A percentile compares a stretch with the other conserved stretches of the same genome.
phyloP scores from a whole-genome alignment of 2,113 vertebrate genomes.

The Mustelus asterias region DNA sequence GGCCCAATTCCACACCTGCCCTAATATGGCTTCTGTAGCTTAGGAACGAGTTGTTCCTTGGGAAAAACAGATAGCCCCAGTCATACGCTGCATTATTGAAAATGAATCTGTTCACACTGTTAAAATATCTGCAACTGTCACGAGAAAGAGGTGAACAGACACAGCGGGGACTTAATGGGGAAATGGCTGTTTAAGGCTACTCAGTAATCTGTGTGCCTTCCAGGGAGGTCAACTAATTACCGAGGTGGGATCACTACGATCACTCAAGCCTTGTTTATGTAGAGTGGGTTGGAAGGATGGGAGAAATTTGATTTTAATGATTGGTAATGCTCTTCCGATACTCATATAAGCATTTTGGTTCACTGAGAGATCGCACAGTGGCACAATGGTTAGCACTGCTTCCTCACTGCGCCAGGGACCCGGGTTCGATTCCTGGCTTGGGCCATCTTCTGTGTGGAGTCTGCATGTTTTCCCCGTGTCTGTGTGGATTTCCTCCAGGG shows the following conservation, averaged over 20 bases:
- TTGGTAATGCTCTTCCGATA: background rate
- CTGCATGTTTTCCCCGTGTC: no score
- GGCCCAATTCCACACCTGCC: background rate
- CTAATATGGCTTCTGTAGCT: slow-evolving; percentile 1
- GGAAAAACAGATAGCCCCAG: background rate
- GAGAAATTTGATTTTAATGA: background rate
- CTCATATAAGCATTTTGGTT: background rate
- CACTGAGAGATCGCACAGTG: background rate
- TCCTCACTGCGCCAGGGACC: no score
- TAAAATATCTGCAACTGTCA: background rate
- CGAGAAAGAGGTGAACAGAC: background rate
- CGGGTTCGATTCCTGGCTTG: no score
- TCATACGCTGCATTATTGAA: background rate
- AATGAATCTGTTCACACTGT: background rate
- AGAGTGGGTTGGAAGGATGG: background rate
- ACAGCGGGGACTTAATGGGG: background rate
- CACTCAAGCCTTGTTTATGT: background rate
- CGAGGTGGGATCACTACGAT: background rate
- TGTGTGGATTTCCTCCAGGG: no score
- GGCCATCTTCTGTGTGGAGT: no score
- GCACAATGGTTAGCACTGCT: no score
- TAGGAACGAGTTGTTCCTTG: background rate
- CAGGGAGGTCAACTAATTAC: background rate
- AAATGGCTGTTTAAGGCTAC: background rate
- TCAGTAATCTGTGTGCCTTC: background rate